Base-by-base conservation (phyloP, 2,797 vertebrate species). In the Tauraco hartlaubi region DNA sequence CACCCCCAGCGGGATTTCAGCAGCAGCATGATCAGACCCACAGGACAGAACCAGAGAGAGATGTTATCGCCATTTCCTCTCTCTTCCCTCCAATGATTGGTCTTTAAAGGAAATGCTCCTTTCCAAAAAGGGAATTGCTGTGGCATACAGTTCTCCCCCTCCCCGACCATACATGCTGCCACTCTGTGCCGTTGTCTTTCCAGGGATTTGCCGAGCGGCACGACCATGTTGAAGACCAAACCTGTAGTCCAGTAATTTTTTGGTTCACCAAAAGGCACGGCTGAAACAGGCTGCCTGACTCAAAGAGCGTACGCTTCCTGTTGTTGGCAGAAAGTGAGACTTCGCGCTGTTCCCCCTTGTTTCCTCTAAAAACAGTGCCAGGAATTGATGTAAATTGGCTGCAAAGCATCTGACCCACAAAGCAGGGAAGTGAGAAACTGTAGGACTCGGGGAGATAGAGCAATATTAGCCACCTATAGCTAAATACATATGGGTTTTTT, bases 361-460 rank as follows among this genome's bases (percentile, higher is more conserved):
- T 95, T 96, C 95, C 96, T 96, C 96, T 95, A 92, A 95, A 96
- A 93, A 94, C 94, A 96, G 88, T 95, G 96, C 93, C 93, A 97
- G 94, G 95, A 97, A 97, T 95, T 90, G 71, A 94, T 96, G 94
- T 77, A 93, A 95, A 96, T 69, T 68, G 90, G 77, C 85, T 95
- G 93, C 90, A 71, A 63, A 90, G 91, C 83, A 79, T 93, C 95
- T 92, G 92, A 96, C 92, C 88, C 76, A 22, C 85, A 68, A 82
- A 79, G 92, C 93, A 89, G 90, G 94, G 96, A 97, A 96, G 93
- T 94, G 93, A 96, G 74, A 96, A 95, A 94, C 71, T n/a, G 44
- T 9, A 90, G 88, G 85, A 89, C 93, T 68, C n/a, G 0, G 76
- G 88, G 75, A 64, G 49, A 48, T 0, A 28, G 58, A 71, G 41